Percentiles rank a stretch among this genome's conserved stretches.
Evolutionary conservation across 2,797 vertebrate genomes (phyloP).

Genomic region (Semotilus atromaculatus): DNA sequence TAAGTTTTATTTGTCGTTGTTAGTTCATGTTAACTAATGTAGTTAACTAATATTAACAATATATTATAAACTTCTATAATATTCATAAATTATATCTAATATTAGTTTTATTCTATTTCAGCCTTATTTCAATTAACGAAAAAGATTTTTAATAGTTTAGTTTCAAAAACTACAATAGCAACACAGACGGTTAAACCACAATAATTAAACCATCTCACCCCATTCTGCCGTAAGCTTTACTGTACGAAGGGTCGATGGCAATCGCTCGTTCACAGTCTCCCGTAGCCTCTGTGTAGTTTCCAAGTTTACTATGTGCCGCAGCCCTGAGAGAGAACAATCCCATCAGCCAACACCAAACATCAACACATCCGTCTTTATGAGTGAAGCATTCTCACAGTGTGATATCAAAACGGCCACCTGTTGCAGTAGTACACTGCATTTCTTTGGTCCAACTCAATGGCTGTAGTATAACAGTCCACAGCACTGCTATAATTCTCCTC

Average conservation of each 20-base stretch:
- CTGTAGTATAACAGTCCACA: slow-evolving; percentile 92
- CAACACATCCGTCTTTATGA: not conserved
- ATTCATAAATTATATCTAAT: not conserved
- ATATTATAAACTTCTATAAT: not conserved
- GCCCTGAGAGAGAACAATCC: slow-evolving; percentile 77
- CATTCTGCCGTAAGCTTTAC: slow-evolving; percentile 98
- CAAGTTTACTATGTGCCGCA: slow-evolving; percentile 95
- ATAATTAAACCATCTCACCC: slow-evolving; percentile 80
- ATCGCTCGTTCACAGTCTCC: slow-evolving; percentile 94
- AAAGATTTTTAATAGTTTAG: not conserved
- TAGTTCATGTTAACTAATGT: no score
- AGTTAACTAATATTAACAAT: no score
- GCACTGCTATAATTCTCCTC: slow-evolving; percentile 94
- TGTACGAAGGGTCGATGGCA: slow-evolving; percentile 92
- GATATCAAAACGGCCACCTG: slow-evolving; percentile 73
- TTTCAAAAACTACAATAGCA: not conserved
- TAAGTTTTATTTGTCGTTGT: no score
- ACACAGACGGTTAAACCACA: not conserved
- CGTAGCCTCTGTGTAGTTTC: slow-evolving; percentile 90
- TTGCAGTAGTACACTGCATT: slow-evolving; percentile 98
- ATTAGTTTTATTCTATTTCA: not conserved
- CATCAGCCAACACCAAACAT: not conserved
- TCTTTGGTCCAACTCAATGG: slow-evolving; percentile 91
- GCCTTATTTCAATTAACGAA: not conserved
- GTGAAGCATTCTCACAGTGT: not conserved